Conservation (phyloP, 2,113 vertebrate genomes). For the Henicopernis longicauda region DNA sequence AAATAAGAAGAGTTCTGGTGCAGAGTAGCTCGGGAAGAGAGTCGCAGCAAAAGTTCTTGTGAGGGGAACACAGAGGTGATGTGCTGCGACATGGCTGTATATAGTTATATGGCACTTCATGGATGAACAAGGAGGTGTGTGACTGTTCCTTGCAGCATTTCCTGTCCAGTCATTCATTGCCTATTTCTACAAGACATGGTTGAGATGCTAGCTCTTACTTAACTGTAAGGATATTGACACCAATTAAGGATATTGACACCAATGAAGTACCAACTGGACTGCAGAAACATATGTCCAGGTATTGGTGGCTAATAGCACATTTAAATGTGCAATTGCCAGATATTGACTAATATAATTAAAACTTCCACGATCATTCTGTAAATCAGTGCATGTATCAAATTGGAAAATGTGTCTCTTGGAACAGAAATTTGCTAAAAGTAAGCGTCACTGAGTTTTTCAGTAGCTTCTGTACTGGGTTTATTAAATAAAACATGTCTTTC, state of each 20-base stretch:
- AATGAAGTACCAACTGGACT: neutral
- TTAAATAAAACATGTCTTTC: neutral
- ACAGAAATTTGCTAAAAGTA: neutral
- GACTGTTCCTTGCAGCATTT: neutral
- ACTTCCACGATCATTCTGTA: neutral
- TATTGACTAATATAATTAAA: neutral
- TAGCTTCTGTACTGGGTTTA: neutral
- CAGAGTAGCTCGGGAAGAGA: neutral
- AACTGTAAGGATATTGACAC: neutral
- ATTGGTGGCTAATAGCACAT: neutral
- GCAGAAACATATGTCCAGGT: neutral
- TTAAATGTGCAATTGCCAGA: neutral
- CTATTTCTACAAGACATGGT: neutral
- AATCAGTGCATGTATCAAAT: neutral
- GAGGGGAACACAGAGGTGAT: neutral
- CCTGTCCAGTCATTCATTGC: neutral
- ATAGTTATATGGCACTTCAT: neutral
- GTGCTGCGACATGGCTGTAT: neutral
- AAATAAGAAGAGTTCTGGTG: neutral
- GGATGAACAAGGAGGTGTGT: neutral
- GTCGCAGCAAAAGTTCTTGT: neutral
- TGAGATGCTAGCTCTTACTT: neutral
- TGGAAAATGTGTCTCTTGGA: neutral
- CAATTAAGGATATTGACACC: neutral
- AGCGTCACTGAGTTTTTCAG: neutral